These are phyloP conservation scores for Coregonus sp. DNA, from an alignment of 2,797 vertebrate species.

Conservation along the genomic window DNA sequence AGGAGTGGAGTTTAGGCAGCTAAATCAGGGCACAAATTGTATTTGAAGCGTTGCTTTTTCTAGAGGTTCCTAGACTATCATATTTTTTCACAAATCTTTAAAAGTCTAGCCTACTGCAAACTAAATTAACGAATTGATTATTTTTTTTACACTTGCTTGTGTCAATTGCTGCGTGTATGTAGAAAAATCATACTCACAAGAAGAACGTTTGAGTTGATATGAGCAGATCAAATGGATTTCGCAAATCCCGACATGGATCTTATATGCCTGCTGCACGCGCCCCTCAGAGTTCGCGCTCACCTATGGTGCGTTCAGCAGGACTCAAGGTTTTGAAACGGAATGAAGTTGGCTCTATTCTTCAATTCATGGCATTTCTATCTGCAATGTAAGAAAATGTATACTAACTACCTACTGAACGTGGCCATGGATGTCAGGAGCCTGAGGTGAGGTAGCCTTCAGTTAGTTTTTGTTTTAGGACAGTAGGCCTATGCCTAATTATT, in stretches of 20 bases:
- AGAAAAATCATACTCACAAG: background rate
- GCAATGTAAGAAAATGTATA: too few species aligned
- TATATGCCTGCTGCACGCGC: background rate
- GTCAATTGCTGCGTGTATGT: background rate
- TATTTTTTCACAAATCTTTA: too few species aligned
- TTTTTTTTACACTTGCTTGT: background rate
- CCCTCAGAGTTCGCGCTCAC: background rate
- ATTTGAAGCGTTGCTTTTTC: too few species aligned
- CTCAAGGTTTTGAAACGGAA: background rate
- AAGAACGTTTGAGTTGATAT: background rate
- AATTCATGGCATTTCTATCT: background rate
- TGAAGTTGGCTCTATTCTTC: too few species aligned
- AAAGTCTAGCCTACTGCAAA: background rate
- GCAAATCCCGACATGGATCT: background rate
- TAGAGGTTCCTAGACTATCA: too few species aligned
- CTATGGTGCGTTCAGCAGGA: background rate
- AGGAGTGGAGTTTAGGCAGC: too few species aligned
- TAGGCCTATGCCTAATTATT: too few species aligned
- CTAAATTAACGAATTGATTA: background rate
- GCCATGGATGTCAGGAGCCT: too few species aligned
- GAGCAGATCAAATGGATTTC: background rate
- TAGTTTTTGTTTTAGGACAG: too few species aligned
- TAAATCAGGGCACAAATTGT: too few species aligned
- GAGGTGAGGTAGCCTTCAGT: too few species aligned
- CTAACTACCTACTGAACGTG: too few species aligned